A percentile compares a stretch with the other conserved stretches of the same genome.
Conservation (phyloP, 2,888 invertebrate species). For the Meteorus colon region DNA sequence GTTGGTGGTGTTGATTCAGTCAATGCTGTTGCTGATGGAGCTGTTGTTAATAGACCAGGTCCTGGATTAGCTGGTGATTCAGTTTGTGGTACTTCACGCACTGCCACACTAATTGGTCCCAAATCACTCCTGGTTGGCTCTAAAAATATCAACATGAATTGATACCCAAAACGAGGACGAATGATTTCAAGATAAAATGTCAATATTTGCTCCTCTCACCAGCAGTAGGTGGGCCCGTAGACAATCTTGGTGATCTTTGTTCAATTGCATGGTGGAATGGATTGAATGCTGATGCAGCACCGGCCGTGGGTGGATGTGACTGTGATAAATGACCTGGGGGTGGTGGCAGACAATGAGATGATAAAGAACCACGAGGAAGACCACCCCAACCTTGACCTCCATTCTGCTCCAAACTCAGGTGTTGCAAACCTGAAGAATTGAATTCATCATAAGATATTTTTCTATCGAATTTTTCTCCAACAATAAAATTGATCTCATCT, state of each 20-base stretch:
- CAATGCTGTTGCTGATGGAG: constrained; percentile 56
- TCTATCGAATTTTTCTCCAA: too few species aligned
- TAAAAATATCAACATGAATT: constrained; percentile 39
- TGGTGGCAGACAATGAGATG: constrained; percentile 71
- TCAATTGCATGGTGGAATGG: constrained; percentile 71
- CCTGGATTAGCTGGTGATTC: constrained; percentile 66
- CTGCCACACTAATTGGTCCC: constrained; percentile 69
- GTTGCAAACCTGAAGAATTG: constrained; percentile 64
- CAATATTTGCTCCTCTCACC: constrained; percentile 52
- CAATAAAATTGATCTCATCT: too few species aligned
- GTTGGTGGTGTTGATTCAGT: constrained; percentile 67
- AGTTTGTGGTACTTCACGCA: constrained; percentile 66
- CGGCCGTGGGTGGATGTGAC: constrained; percentile 63
- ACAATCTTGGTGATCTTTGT: constrained; percentile 69
- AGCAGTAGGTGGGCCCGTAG: constrained; percentile 56
- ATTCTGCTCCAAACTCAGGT: constrained; percentile 70
- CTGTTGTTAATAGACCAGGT: constrained; percentile 68
- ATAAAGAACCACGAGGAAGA: constrained; percentile 66
- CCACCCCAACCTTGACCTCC: constrained; percentile 70
- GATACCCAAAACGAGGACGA: not conserved
- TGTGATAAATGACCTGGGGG: constrained; percentile 68
- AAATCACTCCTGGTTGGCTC: constrained; percentile 67
- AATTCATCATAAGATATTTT: too few species aligned
- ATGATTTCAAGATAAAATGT: not conserved
- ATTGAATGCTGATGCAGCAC: constrained; percentile 68